Evolutionary conservation across 2,888 invertebrate species (phyloP), one percentile per base, ranked within the genome.

Genomic region (Meloe dianella): DNA sequence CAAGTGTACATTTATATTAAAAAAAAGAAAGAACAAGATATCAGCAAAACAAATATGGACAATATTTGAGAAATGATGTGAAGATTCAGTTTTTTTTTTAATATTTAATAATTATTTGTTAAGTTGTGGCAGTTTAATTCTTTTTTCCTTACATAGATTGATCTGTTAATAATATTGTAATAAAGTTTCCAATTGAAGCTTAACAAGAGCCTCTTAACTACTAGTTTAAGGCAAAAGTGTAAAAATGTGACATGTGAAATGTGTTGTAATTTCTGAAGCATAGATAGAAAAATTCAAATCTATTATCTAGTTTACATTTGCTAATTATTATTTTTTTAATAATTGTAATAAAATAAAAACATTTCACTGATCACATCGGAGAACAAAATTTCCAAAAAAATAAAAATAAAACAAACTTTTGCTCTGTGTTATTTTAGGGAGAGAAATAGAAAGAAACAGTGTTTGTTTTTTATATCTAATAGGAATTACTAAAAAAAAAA

Each of bases 381-480:
- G 4, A 22, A 51, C 22, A 60, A 60, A 20, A 60, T 60, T 35
- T 63, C 57, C n/a, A n/a, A n/a, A n/a, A n/a, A n/a, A n/a, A n/a
- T n/a, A n/a, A 66, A 68, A 75, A 76, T 77, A 47, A 47, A 3
- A 20, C 14, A 27, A 51, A 51, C 51, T 54, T 54, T 81, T 85
- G 86, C 85, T 85, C 85, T 86, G 86, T 86, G 84, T 86, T 86
- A 85, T 85, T 76, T 75, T 78, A 79, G 79, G 78, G 85, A 85
- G 82, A 85, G 83, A 80, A 80, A 80, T 78, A 79, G 77, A 79
- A 80, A 79, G 73, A 84, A 84, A 84, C 86, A 85, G 86, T 86
- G 86, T 87, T 87, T 87, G 85, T 87, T 87, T 87, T 87, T 87
- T 87, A 78, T 87, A 87, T 86, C 86, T 87, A 84, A 86, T 87